Percentiles rank a stretch among this genome's conserved stretches.
Conservation (phyloP, 2,888 invertebrate species). For the Cantharis nigra region DNA sequence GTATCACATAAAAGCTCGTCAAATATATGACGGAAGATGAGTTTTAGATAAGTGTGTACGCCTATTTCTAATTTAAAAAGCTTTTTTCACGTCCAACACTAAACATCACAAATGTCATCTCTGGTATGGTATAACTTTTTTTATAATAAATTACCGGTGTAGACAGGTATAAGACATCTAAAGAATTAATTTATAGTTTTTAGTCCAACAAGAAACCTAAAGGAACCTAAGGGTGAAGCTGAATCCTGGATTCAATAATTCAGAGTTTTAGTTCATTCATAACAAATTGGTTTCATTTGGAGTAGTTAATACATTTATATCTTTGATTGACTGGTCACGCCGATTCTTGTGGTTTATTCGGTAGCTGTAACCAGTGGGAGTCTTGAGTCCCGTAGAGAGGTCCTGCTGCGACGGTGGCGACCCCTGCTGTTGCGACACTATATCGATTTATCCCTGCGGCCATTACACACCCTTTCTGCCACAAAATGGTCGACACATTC, state of each 20-base stretch:
- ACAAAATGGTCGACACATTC: slow-evolving; percentile 38
- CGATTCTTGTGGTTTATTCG: slow-evolving; percentile 33
- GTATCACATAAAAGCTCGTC: not conserved
- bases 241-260: not conserved
- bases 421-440: slow-evolving; percentile 51
- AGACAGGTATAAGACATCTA: not conserved
- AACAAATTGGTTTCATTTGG: slow-evolving; percentile 1
- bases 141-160: not conserved
- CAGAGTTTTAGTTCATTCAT: not conserved
- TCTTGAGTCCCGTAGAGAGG: slow-evolving; percentile 44
- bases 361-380: slow-evolving; percentile 39
- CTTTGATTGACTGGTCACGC: slow-evolving; percentile 34
- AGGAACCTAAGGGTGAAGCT: not conserved
- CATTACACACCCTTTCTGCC: slow-evolving; percentile 35
- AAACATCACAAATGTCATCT: not conserved
- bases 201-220: not conserved
- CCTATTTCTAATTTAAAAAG: not conserved
- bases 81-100: not conserved
- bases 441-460: slow-evolving; percentile 49
- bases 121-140: not conserved
- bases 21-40: not conserved
- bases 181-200: not conserved
- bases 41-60: not conserved
- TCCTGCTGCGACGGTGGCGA: slow-evolving; percentile 53
- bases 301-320: slow-evolving; percentile 18